Evolutionary conservation across 2,888 invertebrate species (phyloP).

Genomic region (Calephelis perditalis): DNA sequence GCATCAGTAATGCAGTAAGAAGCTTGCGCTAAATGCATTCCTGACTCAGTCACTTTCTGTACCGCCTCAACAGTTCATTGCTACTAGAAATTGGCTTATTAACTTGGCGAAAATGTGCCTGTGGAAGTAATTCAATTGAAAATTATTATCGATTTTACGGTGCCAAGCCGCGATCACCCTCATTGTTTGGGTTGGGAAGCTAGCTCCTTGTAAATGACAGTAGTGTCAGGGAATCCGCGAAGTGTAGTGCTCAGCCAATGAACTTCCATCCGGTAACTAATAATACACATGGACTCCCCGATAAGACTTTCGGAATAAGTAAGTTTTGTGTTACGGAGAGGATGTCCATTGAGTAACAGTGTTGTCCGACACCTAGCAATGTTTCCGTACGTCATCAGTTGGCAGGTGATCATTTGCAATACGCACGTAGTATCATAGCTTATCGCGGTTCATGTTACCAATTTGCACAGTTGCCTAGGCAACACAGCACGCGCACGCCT

Average conservation of each 20-base stretch:
- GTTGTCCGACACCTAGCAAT: constrained; percentile 50
- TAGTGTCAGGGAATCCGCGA: constrained; percentile 50
- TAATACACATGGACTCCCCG: constrained; percentile 7
- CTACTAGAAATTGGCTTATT: not conserved
- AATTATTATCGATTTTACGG: constrained; percentile 63
- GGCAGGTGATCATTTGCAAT: constrained; percentile 63
- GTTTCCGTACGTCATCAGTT: constrained; percentile 68
- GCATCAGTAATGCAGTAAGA: not conserved
- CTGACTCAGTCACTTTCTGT: not conserved
- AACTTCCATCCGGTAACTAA: constrained; percentile 13
- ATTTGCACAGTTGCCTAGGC: constrained; percentile 55
- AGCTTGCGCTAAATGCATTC: not conserved
- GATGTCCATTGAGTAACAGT: constrained; percentile 9
- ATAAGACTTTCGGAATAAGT: constrained; percentile 18
- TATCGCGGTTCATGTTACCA: constrained; percentile 42
- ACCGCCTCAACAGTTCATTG: not conserved
- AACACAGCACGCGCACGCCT: constrained; percentile 49
- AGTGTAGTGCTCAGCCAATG: constrained; percentile 53
- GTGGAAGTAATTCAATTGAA: constrained; percentile 36
- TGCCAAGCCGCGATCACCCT: constrained; percentile 72
- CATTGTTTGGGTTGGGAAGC: constrained; percentile 68
- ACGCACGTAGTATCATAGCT: constrained; percentile 47
- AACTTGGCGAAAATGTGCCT: not conserved
- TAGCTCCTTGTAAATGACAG: constrained; percentile 68
- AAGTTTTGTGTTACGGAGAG: constrained; percentile 17